phyloP scores from a whole-genome alignment of 2,888 invertebrate species.

The Scaptomyza tumidula region DNA sequence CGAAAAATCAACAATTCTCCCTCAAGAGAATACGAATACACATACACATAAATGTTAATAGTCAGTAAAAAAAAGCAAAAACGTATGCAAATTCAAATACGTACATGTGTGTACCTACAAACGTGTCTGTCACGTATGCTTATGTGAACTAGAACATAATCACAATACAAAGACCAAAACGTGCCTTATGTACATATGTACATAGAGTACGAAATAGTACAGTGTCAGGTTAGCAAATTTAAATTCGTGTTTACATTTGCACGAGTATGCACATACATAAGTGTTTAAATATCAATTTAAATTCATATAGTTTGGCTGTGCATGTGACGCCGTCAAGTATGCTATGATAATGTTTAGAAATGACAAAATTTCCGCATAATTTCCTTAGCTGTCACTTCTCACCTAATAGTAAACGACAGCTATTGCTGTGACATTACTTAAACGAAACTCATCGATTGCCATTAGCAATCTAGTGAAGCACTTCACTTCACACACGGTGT shows the following conservation, averaged over 20 bases:
- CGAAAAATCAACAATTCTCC: background rate
- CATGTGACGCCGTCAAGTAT: background rate
- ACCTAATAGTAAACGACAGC: constrained; percentile 37
- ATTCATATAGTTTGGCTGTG: background rate
- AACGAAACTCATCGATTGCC: constrained; percentile 21
- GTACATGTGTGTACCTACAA: background rate
- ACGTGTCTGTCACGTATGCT: constrained; percentile 7
- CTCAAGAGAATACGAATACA: background rate
- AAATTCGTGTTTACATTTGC: background rate
- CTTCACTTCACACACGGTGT: constrained; percentile 17
- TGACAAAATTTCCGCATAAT: constrained; percentile 38
- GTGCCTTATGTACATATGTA: background rate
- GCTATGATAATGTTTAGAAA: constrained; percentile 13
- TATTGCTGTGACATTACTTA: constrained; percentile 24
- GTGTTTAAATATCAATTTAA: constrained; percentile 10
- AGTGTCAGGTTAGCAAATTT: constrained; percentile 6
- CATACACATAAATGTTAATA: background rate
- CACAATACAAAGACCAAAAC: constrained; percentile 6
- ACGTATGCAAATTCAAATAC: constrained; percentile 25
- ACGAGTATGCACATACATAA: background rate
- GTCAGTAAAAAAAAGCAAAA: background rate
- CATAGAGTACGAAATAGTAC: background rate
- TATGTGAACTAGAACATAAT: constrained; percentile 2
- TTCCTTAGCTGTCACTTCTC: constrained; percentile 49
- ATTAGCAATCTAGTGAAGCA: constrained; percentile 32